Percentiles rank a stretch among this genome's conserved stretches.
Conservation (phyloP, 2,797 vertebrate genomes). For the Chromis chromis region DNA sequence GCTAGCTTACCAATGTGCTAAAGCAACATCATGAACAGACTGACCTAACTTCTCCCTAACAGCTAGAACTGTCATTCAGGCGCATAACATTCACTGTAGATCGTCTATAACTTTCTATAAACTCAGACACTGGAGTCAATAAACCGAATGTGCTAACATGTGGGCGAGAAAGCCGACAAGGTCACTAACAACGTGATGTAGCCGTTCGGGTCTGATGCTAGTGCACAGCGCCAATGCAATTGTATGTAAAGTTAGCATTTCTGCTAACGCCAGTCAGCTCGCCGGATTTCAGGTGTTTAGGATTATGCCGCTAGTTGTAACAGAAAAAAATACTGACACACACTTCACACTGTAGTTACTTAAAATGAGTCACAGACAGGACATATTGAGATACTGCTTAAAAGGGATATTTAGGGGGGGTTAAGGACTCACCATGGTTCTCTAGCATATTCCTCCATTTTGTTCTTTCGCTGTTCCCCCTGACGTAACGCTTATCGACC, state of each 20-base stretch:
- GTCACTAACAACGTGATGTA: constrained; percentile 80
- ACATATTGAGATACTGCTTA: fast-evolving
- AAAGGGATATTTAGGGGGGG: neutral
- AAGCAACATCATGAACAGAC: neutral
- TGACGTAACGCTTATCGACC: constrained; percentile 57
- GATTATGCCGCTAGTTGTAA: neutral
- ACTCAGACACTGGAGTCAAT: neutral
- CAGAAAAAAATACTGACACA: neutral
- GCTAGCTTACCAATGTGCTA: constrained; percentile 15
- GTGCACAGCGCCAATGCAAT: neutral
- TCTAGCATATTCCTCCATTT: constrained; percentile 97
- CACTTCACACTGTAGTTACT: fast-evolving
- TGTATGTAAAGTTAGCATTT: constrained; percentile 52
- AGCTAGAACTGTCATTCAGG: fast-evolving
- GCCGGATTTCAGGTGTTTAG: neutral
- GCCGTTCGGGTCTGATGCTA: constrained; percentile 35
- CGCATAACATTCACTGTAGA: fast-evolving
- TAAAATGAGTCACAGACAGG: fast-evolving
- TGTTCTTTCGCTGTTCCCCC: constrained; percentile 78
- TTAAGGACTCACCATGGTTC: constrained; percentile 91
- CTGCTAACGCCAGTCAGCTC: constrained; percentile 53
- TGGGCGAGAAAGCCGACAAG: constrained; percentile 65
- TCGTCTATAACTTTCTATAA: fast-evolving
- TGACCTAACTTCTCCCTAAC: neutral
- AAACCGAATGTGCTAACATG: neutral